Evolutionary conservation across 2,113 vertebrate genomes (phyloP).

Genomic region (Zapus hudsonius): DNA sequence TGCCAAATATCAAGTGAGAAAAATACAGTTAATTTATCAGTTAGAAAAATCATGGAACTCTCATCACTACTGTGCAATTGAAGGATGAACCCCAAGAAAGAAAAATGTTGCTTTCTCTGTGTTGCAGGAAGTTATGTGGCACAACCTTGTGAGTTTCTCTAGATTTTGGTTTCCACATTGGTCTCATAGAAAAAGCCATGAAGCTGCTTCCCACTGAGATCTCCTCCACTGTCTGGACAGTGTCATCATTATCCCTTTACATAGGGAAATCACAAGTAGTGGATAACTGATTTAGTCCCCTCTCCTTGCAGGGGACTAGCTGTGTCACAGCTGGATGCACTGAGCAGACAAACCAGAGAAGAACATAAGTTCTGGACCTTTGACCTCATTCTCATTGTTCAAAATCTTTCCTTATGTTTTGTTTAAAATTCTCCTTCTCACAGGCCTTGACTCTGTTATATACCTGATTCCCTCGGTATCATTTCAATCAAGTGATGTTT

Average conservation of each 20-base stretch:
- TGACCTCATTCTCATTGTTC: not conserved
- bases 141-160: not conserved
- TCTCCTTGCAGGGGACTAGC: not conserved
- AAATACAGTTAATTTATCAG: constrained; percentile 23
- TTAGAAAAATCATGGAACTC: constrained; percentile 5
- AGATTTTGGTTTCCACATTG: not conserved
- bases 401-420: not conserved
- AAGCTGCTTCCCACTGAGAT: not conserved
- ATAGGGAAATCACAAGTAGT: constrained; percentile 7
- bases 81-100: constrained; percentile 8
- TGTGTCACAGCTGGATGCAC: not conserved
- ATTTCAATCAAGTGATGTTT: constrained; percentile 6
- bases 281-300: too few relatives aligned
- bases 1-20: not conserved
- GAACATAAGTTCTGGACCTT: not conserved
- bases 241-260: not conserved
- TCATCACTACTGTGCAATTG: not conserved
- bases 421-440: not conserved
- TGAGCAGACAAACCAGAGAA: not conserved
- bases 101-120: not conserved
- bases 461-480: not conserved
- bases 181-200: not conserved
- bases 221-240: not conserved
- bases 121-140: not conserved
- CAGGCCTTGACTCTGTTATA: not conserved